These are phyloP conservation scores for Leptobrachium ailaonicum DNA, from an alignment of 2,113 vertebrate species.

Conservation along the genomic window DNA sequence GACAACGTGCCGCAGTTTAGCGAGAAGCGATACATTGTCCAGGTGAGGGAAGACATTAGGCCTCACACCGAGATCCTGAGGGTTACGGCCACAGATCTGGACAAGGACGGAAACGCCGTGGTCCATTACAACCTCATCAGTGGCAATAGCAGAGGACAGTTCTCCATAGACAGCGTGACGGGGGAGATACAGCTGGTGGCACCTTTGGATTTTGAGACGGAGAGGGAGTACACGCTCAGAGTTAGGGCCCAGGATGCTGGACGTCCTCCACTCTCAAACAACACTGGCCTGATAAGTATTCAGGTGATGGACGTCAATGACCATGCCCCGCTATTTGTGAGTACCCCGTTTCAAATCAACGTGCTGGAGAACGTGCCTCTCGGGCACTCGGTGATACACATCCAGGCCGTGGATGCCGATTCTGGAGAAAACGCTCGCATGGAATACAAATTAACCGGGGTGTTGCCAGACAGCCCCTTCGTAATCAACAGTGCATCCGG, in stretches of 20 bases:
- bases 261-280: conserved; percentile 93
- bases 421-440: conserved; percentile 87
- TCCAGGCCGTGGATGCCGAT: conserved; percentile 95
- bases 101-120: conserved; percentile 90
- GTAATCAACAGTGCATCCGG: conserved; percentile 93
- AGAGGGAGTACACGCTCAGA: conserved; percentile 88
- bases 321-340: conserved; percentile 95
- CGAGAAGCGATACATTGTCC: conserved; percentile 93
- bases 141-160: conserved; percentile 93
- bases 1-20: conserved; percentile 97
- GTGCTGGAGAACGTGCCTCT: conserved; percentile 92
- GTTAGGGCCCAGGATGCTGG: conserved; percentile 94
- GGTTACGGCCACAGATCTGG: conserved; percentile 84
- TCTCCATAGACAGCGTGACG: conserved; percentile 91
- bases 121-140: conserved; percentile 98
- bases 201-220: conserved; percentile 89
- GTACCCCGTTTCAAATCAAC: conserved; percentile 93
- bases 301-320: conserved; percentile 97
- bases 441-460: conserved; percentile 87
- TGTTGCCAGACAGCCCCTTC: conserved; percentile 84
- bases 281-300: conserved; percentile 91
- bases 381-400: conserved; percentile 94
- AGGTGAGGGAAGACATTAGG: conserved; percentile 89
- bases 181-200: conserved; percentile 95
- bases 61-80: conserved; percentile 89